Evolutionary conservation across 35 echinoderm and acorn worm species (phyloP), one percentile per base, ranked within the genome.

Genomic region (Amphiura filiformis): DNA sequence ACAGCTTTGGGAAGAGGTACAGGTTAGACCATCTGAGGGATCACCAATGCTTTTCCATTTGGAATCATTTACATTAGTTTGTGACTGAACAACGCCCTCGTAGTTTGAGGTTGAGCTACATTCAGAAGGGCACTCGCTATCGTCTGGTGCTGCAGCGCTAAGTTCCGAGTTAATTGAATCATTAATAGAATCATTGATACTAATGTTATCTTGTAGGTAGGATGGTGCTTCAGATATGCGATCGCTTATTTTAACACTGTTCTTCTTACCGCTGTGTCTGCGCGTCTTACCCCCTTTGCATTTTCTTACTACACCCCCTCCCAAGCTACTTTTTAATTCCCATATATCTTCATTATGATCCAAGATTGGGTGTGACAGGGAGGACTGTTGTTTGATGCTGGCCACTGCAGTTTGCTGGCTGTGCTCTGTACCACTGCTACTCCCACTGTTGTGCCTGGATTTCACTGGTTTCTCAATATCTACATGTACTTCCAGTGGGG

Each of bases 401-500:
- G 61, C 37, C n/a, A n/a, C n/a, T 31, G 64, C 35, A 33, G 15
- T 82, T 23, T 31, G 85, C 56, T 26, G 65, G 75, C 86, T 80
- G 36, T 90, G 77, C 35, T 92, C 93, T 86, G 84, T 85, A 90
- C 85, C 84, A 70, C 80, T 91, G 81, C 90, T 94, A 81, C 93
- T 94, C 37, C 88, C 90, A 88, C 92, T 97, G 87, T 90, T 88
- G 38, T 92, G 93, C 41, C 92, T 88, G 49, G 96, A 94, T 78
- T 92, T 98, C 26, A 36, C 76, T 28, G 76, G 20, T 76, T 88
- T 65, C 39, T 95, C 84, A 40, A 99, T 89, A 75, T 99, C 96
- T 28, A 92, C 90, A 47, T 95, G 93, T 26, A 98, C 83, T 81
- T 98, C 96, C 38, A 97, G 80, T 31, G 95, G 83, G 52, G 87